Base-by-base conservation (phyloP, 2,113 vertebrate genomes). In the Oceanodroma tethys region DNA sequence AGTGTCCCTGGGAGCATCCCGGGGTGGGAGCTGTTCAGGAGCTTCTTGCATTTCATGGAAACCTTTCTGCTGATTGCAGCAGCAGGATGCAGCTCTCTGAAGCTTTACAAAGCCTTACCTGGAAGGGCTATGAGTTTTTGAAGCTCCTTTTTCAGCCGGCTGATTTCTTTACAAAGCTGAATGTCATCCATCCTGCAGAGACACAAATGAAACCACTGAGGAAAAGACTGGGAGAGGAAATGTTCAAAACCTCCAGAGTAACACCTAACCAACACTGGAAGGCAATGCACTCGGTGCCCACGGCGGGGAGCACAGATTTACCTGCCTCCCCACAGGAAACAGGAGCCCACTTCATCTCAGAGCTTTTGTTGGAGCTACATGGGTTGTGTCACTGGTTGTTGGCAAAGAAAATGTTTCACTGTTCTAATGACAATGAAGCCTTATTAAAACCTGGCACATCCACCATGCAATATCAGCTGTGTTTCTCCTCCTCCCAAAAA, bases 111-210 rank as follows among this genome's bases (percentile, higher is more conserved):
- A 66, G 47, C 59, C 93, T 95, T 75, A 99, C 99, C 99, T 97
- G 99, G 98, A 85, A 99, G 79, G 10, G 97, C 97, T 10, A 99
- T 97, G 32, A 99, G 96, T 43, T 97, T 98, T 81, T 99, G 99
- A 70, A 99, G 98, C 87, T 99, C 99, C n/a, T 98, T 98, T 95
- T 99, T 99, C 94, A 99, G 98, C n/a, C 97, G 84, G 20, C 98
- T 99, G 93, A 99, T 99, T 90, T 99, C 99, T 91, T 98, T 98
- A 74, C 99, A 99, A 17, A 99, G 98, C 96, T 99, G 99, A 87
- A 99, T 99, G 96, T 99, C 99, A 26, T 99, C 99, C 98, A 99
- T 99, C 99, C 99, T 99, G 95, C 62, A 40, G 66, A 55, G 60
- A 86, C 59, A 95, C 32, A 72, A 42, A 62, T 1, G 3, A 45